These are phyloP conservation scores for Pteromalus puparum DNA, from an alignment of 1,140 invertebrate genomes.

Conservation along the genomic window DNA sequence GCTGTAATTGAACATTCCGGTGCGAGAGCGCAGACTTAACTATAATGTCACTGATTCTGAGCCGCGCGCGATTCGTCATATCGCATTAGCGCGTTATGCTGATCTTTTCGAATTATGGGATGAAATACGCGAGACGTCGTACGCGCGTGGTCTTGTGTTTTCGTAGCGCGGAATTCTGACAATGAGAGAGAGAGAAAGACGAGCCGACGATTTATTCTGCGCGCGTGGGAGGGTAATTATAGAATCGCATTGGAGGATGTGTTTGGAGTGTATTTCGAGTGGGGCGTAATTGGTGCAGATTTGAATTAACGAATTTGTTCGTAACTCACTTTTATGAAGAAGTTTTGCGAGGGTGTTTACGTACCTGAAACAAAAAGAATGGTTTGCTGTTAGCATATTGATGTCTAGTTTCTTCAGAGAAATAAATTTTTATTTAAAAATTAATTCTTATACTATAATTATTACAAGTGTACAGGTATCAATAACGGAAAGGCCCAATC, in stretches of 20 bases:
- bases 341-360: neutral
- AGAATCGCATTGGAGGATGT: neutral
- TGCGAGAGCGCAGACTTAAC: constrained; percentile 4
- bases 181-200: neutral
- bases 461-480: too few species aligned
- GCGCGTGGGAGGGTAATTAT: neutral
- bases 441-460: too few species aligned
- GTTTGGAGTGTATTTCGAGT: neutral
- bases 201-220: neutral
- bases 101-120: constrained; percentile 52
- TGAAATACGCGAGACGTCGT: neutral
- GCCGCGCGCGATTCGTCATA: constrained; percentile 20
- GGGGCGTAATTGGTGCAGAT: neutral
- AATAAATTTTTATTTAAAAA: too few species aligned
- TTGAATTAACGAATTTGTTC: neutral
- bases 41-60: constrained; percentile 40
- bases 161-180: neutral
- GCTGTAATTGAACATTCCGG: constrained; percentile 56
- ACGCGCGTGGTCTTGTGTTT: neutral
- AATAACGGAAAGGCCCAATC: too few species aligned
- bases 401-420: too few species aligned
- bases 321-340: neutral
- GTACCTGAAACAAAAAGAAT: constrained; percentile 18
- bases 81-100: constrained; percentile 5
- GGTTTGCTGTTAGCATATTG: neutral